phyloP scores from a whole-genome alignment of 2,797 vertebrate species.

The Melanotaenia boesemani region DNA sequence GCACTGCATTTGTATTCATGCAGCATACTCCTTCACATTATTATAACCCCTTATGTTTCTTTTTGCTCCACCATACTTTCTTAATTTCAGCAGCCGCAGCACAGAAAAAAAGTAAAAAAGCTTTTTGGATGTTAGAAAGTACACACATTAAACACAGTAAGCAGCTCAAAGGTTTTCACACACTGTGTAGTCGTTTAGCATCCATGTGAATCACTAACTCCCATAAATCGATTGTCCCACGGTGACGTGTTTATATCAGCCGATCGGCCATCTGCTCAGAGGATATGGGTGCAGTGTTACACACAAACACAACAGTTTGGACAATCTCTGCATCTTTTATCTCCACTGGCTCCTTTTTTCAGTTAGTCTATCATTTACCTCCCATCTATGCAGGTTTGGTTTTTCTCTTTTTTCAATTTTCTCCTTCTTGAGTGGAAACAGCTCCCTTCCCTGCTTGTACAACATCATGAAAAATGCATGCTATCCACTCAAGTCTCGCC shows the following conservation, averaged over 20 bases:
- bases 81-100: constrained; percentile 47
- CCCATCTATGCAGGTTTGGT: neutral
- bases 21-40: neutral
- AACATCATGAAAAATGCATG: constrained; percentile 37
- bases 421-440: neutral
- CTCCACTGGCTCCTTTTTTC: constrained; percentile 12
- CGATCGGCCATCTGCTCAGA: constrained; percentile 72
- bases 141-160: constrained; percentile 28
- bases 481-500: constrained; percentile 19
- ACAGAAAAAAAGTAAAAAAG: neutral
- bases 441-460: neutral
- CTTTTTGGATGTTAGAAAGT: constrained; percentile 15
- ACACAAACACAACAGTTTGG: constrained; percentile 19
- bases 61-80: neutral
- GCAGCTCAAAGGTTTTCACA: constrained; percentile 17
- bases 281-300: constrained; percentile 28
- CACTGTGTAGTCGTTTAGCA: constrained; percentile 33
- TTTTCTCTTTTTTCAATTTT: neutral
- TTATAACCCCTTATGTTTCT: too few relatives aligned
- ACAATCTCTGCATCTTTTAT: constrained; percentile 21
- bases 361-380: constrained; percentile 8
- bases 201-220: constrained; percentile 31
- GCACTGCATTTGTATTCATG: neutral
- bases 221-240: constrained; percentile 64
- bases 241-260: constrained; percentile 60